Percentiles rank a stretch among this genome's conserved stretches.
These are phyloP conservation scores for Mizuhopecten yessoensis DNA, from an alignment of 1,140 invertebrate species.

Conservation along the genomic window DNA sequence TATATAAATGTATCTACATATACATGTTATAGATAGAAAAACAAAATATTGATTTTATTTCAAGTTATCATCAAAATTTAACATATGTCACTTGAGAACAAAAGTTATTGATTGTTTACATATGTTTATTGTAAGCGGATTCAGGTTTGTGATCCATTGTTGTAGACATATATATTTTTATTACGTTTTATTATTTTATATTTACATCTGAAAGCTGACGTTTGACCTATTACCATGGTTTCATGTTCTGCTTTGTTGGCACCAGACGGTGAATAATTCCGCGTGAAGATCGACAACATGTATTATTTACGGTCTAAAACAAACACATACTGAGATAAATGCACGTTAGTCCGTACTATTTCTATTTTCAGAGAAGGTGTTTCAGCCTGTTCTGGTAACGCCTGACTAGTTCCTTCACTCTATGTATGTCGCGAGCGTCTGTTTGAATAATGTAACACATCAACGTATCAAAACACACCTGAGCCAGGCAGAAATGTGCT, in stretches of 20 bases:
- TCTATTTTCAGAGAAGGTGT: background rate
- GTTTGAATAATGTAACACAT: slow-evolving; percentile 15
- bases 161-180: background rate
- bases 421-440: background rate
- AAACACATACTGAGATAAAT: slow-evolving; percentile 14
- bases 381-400: background rate
- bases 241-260: background rate
- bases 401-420: background rate
- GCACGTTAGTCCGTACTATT: background rate
- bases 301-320: background rate
- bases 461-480: background rate
- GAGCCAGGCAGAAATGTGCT: background rate
- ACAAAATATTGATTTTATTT: too few relatives aligned
- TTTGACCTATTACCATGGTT: background rate
- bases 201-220: background rate
- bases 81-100: too few relatives aligned
- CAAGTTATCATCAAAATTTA: too few relatives aligned
- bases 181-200: background rate
- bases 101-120: too few relatives aligned
- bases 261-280: background rate
- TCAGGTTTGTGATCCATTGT: background rate
- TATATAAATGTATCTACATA: too few relatives aligned
- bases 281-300: background rate
- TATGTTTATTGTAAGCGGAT: too few relatives aligned
- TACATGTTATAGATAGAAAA: too few relatives aligned